These are phyloP conservation scores for Datnioides undecimradiatus DNA, from an alignment of 2,113 vertebrate genomes.

Conservation along the genomic window DNA sequence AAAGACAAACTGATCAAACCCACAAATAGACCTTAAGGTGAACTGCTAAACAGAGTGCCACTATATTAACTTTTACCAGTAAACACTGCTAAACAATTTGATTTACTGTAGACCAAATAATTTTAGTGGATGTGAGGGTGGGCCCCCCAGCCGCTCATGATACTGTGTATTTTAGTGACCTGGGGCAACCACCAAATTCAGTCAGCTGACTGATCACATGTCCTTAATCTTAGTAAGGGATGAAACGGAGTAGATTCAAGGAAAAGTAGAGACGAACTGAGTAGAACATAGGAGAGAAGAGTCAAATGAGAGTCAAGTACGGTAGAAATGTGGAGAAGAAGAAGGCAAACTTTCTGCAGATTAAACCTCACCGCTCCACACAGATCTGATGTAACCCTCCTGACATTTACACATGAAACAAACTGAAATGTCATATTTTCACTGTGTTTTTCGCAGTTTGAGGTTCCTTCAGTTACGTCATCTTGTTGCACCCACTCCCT, in stretches of 20 bases:
- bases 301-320: not conserved
- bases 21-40: not conserved
- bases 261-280: not conserved
- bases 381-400: no score
- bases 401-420: no score
- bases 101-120: no score
- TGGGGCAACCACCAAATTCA: conserved; percentile 26
- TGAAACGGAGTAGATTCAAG: not conserved
- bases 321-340: not conserved
- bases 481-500: no score
- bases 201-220: conserved; percentile 66
- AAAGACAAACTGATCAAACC: no score
- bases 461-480: no score
- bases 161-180: conserved; percentile 22
- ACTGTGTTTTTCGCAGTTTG: no score
- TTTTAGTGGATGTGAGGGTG: no score
- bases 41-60: not conserved
- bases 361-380: no score
- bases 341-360: no score
- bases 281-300: not conserved
- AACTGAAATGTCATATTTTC: no score
- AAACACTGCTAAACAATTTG: not conserved
- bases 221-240: conserved; percentile 23
- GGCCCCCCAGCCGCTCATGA: conserved; percentile 9
- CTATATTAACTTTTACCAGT: not conserved